phyloP scores from a whole-genome alignment of 1,140 invertebrate genomes.

The Calycopis cecrops region DNA sequence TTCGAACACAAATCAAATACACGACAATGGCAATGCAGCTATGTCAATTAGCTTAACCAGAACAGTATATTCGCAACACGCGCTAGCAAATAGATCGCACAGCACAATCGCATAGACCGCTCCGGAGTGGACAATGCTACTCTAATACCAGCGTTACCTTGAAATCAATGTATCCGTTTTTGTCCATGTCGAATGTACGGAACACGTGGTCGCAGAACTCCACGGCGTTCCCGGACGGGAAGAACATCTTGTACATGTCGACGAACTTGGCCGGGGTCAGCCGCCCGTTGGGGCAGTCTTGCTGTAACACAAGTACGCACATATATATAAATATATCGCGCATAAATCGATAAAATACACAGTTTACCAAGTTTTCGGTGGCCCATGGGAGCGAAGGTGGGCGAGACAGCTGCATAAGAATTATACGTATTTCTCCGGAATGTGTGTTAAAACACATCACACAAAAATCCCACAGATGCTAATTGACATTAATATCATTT shows the following conservation, averaged over 20 bases:
- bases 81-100: constrained; percentile 15
- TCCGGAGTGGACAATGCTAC: constrained; percentile 6
- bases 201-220: constrained; percentile 99
- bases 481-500: too few relatives aligned
- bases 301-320: constrained; percentile 80
- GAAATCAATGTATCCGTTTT: constrained; percentile 98
- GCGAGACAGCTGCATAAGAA: too few relatives aligned
- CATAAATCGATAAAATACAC: too few relatives aligned
- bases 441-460: too few relatives aligned
- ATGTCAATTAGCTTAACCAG: constrained; percentile 10
- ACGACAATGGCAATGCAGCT: not conserved
- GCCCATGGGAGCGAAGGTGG: too few relatives aligned
- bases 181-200: constrained; percentile 99
- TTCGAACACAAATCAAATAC: not conserved
- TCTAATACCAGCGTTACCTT: constrained; percentile 79
- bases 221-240: constrained; percentile 97
- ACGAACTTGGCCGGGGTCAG: constrained; percentile 98
- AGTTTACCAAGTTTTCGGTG: too few relatives aligned
- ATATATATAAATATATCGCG: too few relatives aligned
- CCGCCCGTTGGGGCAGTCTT: constrained; percentile 99
- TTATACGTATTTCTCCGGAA: too few relatives aligned
- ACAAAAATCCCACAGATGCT: too few relatives aligned
- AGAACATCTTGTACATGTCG: constrained; percentile 99
- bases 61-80: constrained; percentile 30
- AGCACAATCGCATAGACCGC: constrained; percentile 16